Evolutionary conservation across 2,113 vertebrate species (phyloP), one percentile per base, ranked within the genome.

Genomic region (Tor tambroides): DNA sequence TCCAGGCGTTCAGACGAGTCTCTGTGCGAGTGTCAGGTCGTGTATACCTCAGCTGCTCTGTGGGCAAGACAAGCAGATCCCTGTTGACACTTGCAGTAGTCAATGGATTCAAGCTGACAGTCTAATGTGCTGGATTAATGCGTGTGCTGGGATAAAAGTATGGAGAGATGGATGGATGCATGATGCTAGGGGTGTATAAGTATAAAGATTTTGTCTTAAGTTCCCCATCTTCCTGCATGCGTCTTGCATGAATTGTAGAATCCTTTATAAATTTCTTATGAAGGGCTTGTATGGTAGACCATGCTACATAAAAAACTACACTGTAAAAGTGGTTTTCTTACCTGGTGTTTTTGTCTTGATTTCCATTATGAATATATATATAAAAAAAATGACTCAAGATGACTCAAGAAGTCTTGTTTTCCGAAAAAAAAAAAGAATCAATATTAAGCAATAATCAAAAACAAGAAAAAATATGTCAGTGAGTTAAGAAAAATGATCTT

Each of bases 111-210:
- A 88, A 89, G 87, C 87, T 87, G 89, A 87, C 87, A 89, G 86
- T 87, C 82, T 88, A 89, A 85, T 89, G 86, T 89, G 67, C 83
- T 79, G 85, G 85, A 88, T 86, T 83, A 88, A 90, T 87, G 46
- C 30, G 61, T 56, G 38, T 32, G 23, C 7, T 80, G 65, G 17
- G 32, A 35, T 78, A 28, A 43, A 85, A 43, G n/a, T 59, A 75
- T 35, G 23, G 15, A 69, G 21, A 51, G 56, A 69, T 51, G 26
- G 61, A 69, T 83, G 43, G 43, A 30, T 32, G 26, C 17, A 32
- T 72, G 19, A 51, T 67, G 80, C 76, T 10, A 61, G 59, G 41
- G 32, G 56, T 80, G 23, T 61, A 63, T 26, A 79, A 21, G 14
- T 41, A 12, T 76, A 41, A 72, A 41, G 4, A 43, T 74, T 8